A percentile compares a stretch with the other conserved stretches of the same genome.
Evolutionary conservation across 2,888 invertebrate genomes (phyloP).

Genomic region (Nesidiocoris tenuis): DNA sequence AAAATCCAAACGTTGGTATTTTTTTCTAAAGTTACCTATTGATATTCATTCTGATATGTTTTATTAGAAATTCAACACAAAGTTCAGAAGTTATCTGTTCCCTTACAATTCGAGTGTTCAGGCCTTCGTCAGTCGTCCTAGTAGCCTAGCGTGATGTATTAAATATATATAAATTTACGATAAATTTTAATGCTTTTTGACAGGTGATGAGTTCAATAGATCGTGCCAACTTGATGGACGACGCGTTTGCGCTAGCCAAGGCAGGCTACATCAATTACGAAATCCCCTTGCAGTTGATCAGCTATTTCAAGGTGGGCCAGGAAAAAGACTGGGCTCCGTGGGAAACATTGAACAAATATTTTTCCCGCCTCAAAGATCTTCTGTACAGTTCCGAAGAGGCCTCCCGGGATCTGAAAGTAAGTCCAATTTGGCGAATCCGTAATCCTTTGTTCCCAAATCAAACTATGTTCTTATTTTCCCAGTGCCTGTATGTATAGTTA

Average conservation of each 20-base stretch:
- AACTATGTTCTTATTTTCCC: too few relatives aligned
- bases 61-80: too few relatives aligned
- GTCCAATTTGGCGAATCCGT: not conserved
- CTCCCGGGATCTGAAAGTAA: conserved; percentile 7
- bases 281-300: conserved; percentile 68
- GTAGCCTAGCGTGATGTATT: too few relatives aligned
- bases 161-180: too few relatives aligned
- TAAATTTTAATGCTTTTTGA: too few relatives aligned
- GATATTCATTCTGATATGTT: too few relatives aligned
- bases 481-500: too few relatives aligned
- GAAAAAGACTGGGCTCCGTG: conserved; percentile 78
- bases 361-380: conserved; percentile 5
- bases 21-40: too few relatives aligned
- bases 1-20: conserved; percentile 55
- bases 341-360: conserved; percentile 54
- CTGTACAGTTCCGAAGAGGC: conserved; percentile 24
- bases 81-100: too few relatives aligned
- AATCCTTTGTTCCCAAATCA: too few relatives aligned
- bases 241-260: conserved; percentile 77
- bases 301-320: conserved; percentile 60
- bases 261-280: conserved; percentile 67
- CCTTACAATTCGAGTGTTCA: too few relatives aligned
- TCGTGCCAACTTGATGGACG: conserved; percentile 77
- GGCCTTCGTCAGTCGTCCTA: too few relatives aligned
- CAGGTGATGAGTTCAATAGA: conserved; percentile 57